Base-by-base conservation (phyloP, 2,797 vertebrate species). In the Cryptoblepharus egeriae region DNA sequence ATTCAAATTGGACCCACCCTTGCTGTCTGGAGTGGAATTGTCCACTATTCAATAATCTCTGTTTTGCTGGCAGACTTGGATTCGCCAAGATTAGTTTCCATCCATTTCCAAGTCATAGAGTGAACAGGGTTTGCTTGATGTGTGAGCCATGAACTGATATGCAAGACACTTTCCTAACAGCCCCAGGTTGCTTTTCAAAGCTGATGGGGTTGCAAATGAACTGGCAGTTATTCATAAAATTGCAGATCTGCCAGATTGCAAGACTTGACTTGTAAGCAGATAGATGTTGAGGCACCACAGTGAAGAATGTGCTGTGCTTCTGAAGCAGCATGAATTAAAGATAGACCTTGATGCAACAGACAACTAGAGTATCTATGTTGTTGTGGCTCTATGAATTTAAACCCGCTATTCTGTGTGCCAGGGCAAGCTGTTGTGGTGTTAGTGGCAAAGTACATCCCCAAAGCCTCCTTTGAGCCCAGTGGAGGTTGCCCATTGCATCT, bases 51-150 rank as follows among this genome's bases (percentile, higher is more conserved):
- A 15, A 15, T 15, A 13, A 52, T 15, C 49, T 52, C 49, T 52
- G 10, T 52, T 15, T 16, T 52, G 49, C 9, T 49, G 45, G 45
- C 45, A 49, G 39, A 42, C 39, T 4, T 42, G 39, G 39, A 42
- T 42, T 42, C 39, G 4, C 39, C 39, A 42, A 45, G 42, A 45
- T 45, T 45, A 45, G 42, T 45, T 45, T 45, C 42, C 42, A 45
- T 45, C 45, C 45, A 49, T 49, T 49, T 49, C n/a, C 10, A 12
- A 52, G 49, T 16, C 49, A 3, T 77, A 72, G 68, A 12, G 0
- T 82, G 28, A 75, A 69, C 5, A 4, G 65, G 63, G 8, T 1
- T 8, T 15, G 12, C 86, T 87, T 84, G 78, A 72, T 85, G n/a
- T 20, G 74, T 67, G 73, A 67, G 45, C 45, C 45, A 49, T 49